These are phyloP conservation scores for Catagonus wagneri DNA, from an alignment of 2,113 vertebrate genomes.

Conservation along the genomic window DNA sequence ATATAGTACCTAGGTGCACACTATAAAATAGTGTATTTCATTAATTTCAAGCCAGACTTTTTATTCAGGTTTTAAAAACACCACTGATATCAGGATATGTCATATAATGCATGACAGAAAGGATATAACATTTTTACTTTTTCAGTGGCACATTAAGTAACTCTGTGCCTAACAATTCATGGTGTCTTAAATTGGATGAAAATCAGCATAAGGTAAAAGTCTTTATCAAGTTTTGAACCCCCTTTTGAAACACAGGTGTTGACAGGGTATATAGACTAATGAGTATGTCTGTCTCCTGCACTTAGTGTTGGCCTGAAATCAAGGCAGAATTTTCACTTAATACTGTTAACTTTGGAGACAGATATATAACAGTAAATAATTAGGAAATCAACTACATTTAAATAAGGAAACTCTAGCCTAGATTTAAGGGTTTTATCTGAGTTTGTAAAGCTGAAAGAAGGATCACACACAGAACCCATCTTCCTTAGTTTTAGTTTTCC, in stretches of 20 bases:
- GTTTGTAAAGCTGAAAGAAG: neutral
- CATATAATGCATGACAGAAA: neutral
- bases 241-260: neutral
- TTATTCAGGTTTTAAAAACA: slow-evolving; percentile 17
- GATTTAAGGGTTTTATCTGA: neutral
- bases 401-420: neutral
- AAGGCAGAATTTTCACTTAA: neutral
- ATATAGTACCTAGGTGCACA: neutral
- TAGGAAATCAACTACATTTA: neutral
- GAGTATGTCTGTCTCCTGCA: neutral
- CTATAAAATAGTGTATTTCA: neutral
- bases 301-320: neutral
- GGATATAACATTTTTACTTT: neutral
- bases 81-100: neutral
- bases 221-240: neutral
- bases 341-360: neutral
- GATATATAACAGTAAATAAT: neutral
- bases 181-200: neutral
- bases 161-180: neutral
- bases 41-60: neutral
- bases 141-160: neutral
- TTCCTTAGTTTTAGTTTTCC: neutral
- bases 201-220: neutral
- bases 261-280: neutral
- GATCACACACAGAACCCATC: neutral